A percentile compares a stretch with the other conserved stretches of the same genome.
Conservation (phyloP, 2,888 invertebrate species). For the Calameuta idolon region DNA sequence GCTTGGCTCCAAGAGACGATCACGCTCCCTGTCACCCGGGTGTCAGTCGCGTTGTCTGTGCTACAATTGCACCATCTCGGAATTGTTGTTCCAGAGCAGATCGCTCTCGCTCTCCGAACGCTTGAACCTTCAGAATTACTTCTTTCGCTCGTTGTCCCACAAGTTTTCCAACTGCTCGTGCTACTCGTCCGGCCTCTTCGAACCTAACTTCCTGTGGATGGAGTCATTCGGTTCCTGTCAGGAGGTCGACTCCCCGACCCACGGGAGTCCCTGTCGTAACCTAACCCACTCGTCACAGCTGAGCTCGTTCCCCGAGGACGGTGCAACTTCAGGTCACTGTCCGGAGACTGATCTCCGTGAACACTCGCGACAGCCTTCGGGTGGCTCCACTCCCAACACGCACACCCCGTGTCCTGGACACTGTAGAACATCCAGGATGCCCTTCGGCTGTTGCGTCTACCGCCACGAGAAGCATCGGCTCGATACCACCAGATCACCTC, state of each 20-base stretch:
- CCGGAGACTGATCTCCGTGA: background rate
- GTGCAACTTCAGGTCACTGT: background rate
- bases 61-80: slow-evolving; percentile 60
- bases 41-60: slow-evolving; percentile 45
- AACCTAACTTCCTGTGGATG: background rate
- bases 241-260: background rate
- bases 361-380: background rate
- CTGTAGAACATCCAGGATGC: background rate
- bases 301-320: background rate
- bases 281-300: background rate
- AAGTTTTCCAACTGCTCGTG: slow-evolving; percentile 56
- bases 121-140: slow-evolving; percentile 52
- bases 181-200: slow-evolving; percentile 32
- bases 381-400: background rate
- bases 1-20: slow-evolving; percentile 34
- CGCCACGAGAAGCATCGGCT: background rate
- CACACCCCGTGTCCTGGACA: background rate
- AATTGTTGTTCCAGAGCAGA: slow-evolving; percentile 53
- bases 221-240: background rate
- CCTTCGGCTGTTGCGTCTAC: background rate
- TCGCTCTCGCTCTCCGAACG: slow-evolving; percentile 54
- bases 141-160: slow-evolving; percentile 53
- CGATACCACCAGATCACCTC: background rate
- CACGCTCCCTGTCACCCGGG: slow-evolving; percentile 49
- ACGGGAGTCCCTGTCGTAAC: background rate